Evolutionary conservation across 1,140 invertebrate genomes (phyloP).

Genomic region (Trichonephila clavipes): DNA sequence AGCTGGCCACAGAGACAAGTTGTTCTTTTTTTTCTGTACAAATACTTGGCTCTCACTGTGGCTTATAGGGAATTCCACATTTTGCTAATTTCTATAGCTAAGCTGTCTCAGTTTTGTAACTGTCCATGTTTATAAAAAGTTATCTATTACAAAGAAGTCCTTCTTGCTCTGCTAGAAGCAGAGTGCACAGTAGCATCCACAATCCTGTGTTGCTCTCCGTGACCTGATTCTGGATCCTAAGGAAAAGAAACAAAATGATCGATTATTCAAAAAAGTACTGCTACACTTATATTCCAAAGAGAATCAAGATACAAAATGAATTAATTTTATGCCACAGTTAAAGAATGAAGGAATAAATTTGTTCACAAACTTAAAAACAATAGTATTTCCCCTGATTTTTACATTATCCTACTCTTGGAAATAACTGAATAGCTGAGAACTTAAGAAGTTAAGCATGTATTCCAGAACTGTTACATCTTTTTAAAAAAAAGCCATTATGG

Average conservation of each 20-base stretch:
- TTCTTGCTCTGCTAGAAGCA: conserved; percentile 67
- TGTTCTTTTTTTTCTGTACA: background rate
- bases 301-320: background rate
- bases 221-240: conserved; percentile 66
- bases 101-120: background rate
- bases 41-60: background rate
- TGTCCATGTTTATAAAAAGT: background rate
- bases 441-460: too few species aligned
- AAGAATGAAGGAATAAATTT: too few species aligned
- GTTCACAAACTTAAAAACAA: too few species aligned
- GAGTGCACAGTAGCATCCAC: conserved; percentile 67
- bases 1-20: background rate
- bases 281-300: background rate
- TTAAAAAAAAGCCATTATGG: too few species aligned
- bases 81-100: conserved; percentile 11
- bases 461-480: too few species aligned
- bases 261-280: background rate
- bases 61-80: conserved; percentile 6
- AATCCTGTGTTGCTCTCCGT: conserved; percentile 49
- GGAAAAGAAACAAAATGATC: background rate
- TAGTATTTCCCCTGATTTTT: too few species aligned
- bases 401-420: too few species aligned
- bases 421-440: too few species aligned
- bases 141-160: conserved; percentile 68
- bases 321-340: too few species aligned